Evolutionary conservation across 2,113 vertebrate species (phyloP), one percentile per base, ranked within the genome.

Genomic region (Beaufortia kweichowensis): DNA sequence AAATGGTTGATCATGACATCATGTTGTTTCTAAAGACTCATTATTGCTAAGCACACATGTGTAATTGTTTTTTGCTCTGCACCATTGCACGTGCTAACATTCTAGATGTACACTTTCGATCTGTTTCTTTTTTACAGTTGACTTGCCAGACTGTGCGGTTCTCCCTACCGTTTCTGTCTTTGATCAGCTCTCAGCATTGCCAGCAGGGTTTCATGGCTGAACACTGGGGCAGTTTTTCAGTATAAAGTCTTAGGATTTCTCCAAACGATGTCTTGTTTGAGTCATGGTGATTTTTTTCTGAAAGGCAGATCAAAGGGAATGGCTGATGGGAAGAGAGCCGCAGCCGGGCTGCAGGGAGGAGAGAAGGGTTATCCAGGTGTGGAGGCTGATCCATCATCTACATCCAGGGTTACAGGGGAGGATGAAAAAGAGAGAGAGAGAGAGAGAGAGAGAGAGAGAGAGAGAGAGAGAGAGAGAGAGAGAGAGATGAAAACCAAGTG

Each of bases 381-480:
- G 79, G 75, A 60, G n/a, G 64, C 75, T 28, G 70, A 82, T 84
- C 75, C 65, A 80, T 82, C 80, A 78, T 68, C 67, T 78, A 48
- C 75, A 46, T 29, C 23, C 17, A 62, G 26, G 46, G 48, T 24
- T 26, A 76, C 63, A n/a, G 26, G 55, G 4, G 19, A 15, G 39
- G 73, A 55, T 10, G 55, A n/a, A n/a, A n/a, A n/a, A n/a, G 56
- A 61, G 23, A 23, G 26, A 53, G 48, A 8, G 17, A 5, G 48
- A 5, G 12, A 31, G 64, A 26, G 28, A 24, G 12, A 21, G 35
- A 24, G 56, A 61, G 23, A 23, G 26, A 53, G 48, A 8, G 17
- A 5, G 48, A 5, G 12, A 31, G 56, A 61, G 23, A 23, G 26
- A 53, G 48, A 8, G 17, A 5, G 48, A 5, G 12, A 31, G 64